phyloP scores from a whole-genome alignment of 30 jellyfish, hydroid and myxozoan genomes.

The Aurelia aurita complex sp. Pacific region DNA sequence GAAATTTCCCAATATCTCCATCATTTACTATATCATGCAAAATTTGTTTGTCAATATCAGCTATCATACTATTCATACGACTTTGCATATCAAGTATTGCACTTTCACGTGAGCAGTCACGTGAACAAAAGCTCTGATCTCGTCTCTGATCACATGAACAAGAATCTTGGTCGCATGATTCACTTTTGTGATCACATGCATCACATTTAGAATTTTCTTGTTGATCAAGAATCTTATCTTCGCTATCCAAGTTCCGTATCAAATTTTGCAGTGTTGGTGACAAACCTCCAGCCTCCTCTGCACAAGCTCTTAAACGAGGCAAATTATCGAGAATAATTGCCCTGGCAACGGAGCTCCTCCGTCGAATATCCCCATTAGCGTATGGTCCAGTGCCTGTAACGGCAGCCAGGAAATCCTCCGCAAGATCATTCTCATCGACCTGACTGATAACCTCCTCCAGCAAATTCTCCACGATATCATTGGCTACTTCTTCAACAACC shows the following conservation, averaged over 20 bases:
- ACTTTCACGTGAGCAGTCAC: neutral
- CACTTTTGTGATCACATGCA: neutral
- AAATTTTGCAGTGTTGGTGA: constrained; percentile 27
- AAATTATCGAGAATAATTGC: constrained; percentile 70
- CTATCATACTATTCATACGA: constrained; percentile 27
- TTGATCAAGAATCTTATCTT: neutral
- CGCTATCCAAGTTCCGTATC: constrained; percentile 17
- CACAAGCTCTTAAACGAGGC: constrained; percentile 66
- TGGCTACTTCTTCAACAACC: constrained; percentile 70
- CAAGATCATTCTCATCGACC: constrained; percentile 53
- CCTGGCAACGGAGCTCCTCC: constrained; percentile 68
- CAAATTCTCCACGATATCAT: constrained; percentile 61
- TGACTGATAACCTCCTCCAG: constrained; percentile 67
- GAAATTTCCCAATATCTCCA: neutral
- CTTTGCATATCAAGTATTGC: constrained; percentile 16
- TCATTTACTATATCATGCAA: constrained; percentile 27
- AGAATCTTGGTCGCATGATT: neutral
- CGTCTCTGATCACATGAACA: neutral
- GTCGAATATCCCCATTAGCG: constrained; percentile 37
- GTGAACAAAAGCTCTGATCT: neutral
- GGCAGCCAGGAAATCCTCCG: constrained; percentile 68
- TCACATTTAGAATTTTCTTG: neutral
- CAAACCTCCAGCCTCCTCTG: constrained; percentile 42
- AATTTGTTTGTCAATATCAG: constrained; percentile 48
- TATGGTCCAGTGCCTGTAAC: constrained; percentile 29